phyloP scores from a whole-genome alignment of 2,888 invertebrate genomes.

The Caenorhabditis uteleia region DNA sequence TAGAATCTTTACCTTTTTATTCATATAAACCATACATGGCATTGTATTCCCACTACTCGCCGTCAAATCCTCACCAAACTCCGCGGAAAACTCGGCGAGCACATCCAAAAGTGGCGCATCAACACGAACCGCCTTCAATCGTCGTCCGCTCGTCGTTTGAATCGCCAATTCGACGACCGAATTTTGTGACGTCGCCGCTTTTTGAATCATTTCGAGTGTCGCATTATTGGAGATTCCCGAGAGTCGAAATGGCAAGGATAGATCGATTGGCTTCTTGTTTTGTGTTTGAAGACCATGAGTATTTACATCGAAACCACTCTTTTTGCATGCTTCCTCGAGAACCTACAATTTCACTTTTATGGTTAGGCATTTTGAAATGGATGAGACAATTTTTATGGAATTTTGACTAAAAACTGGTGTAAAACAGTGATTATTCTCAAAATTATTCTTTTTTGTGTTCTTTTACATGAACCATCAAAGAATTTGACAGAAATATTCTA shows the following conservation, averaged over 20 bases:
- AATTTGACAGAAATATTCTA: no score
- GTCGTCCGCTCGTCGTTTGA: conserved; percentile 42
- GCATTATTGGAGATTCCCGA: conserved; percentile 90
- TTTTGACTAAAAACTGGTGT: no score
- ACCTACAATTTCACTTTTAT: conserved; percentile 44
- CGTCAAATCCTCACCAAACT: conserved; percentile 38
- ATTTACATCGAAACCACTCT: conserved; percentile 79
- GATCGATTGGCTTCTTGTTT: conserved; percentile 81
- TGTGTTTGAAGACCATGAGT: conserved; percentile 81
- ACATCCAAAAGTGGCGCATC: conserved; percentile 31
- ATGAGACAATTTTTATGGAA: background rate
- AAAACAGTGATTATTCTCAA: no score
- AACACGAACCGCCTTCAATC: conserved; percentile 23
- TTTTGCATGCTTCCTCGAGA: conserved; percentile 84
- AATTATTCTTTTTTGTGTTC: no score
- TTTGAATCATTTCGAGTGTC: conserved; percentile 81
- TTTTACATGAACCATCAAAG: no score
- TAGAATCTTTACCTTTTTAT: conserved; percentile 37
- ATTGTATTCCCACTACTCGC: conserved; percentile 14
- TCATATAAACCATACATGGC: conserved; percentile 54
- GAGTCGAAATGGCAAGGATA: conserved; percentile 81
- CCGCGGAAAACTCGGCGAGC: conserved; percentile 25
- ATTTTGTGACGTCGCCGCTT: conserved; percentile 7
- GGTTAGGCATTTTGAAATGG: background rate
- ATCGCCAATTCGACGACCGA: conserved; percentile 50